phyloP scores from a whole-genome alignment of 2,113 vertebrate species.

The Otocyon megalotis region DNA sequence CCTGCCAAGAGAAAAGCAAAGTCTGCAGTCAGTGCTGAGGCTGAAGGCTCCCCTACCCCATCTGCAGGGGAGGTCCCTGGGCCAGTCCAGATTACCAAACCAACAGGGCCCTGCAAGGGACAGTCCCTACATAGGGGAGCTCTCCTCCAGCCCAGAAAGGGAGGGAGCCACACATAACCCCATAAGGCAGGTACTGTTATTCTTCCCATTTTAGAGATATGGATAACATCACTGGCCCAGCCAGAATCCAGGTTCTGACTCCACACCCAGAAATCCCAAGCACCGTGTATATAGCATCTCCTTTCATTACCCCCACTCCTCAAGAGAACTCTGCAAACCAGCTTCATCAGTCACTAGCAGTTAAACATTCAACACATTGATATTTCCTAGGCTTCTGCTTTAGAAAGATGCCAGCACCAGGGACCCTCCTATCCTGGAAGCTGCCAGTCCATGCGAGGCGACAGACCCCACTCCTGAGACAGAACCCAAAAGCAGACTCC shows the following conservation, averaged over 20 bases:
- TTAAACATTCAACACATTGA: not conserved
- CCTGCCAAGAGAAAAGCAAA: slow-evolving; percentile 86
- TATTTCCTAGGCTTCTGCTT: not conserved
- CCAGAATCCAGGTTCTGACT: not conserved
- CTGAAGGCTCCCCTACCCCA: not conserved
- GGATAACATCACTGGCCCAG: not conserved
- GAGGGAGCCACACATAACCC: not conserved
- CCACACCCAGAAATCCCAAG: not conserved
- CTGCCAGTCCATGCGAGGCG: not conserved
- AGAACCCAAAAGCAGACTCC: not conserved
- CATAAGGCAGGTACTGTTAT: not conserved
- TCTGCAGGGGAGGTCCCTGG: not conserved
- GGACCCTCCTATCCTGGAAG: not conserved
- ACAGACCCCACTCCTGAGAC: not conserved
- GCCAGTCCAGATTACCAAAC: not conserved
- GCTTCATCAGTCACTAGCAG: not conserved
- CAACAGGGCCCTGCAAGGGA: not conserved
- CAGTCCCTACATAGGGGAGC: not conserved
- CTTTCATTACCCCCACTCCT: not conserved
- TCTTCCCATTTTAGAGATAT: not conserved
- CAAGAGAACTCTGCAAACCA: not conserved
- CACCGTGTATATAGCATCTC: not conserved
- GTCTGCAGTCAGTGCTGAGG: not conserved
- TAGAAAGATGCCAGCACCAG: not conserved
- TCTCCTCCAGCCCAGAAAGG: not conserved